Percentiles rank a stretch among this genome's conserved stretches.
These are phyloP conservation scores for Trachymyrmex cornetzi DNA, from an alignment of 1,140 invertebrate genomes.

Conservation along the genomic window DNA sequence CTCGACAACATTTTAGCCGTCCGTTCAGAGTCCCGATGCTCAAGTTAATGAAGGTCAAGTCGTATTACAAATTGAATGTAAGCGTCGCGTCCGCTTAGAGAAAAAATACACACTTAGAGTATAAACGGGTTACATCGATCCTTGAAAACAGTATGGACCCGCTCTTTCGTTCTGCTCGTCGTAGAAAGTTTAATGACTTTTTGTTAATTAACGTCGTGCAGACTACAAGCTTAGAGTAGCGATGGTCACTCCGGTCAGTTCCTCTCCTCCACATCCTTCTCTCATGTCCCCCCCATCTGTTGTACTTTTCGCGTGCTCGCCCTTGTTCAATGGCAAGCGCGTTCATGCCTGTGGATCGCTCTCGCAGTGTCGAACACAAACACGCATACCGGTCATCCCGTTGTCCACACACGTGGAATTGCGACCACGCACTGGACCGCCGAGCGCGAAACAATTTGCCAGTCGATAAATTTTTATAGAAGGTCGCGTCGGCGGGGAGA, in stretches of 20 bases:
- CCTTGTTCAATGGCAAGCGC: constrained; percentile 41
- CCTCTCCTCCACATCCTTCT: background rate
- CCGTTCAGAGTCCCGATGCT: constrained; percentile 39
- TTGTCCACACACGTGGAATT: constrained; percentile 80
- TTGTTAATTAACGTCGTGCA: constrained; percentile 85
- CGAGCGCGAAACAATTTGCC: constrained; percentile 86
- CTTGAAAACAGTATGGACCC: constrained; percentile 68
- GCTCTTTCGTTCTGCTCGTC: constrained; percentile 81
- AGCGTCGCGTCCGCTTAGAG: constrained; percentile 14
- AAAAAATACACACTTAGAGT: constrained; percentile 41
- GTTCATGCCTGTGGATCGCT: constrained; percentile 60
- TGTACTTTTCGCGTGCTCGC: constrained; percentile 36
- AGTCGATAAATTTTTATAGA: constrained; percentile 88
- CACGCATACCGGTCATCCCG: constrained; percentile 68
- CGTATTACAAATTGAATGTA: constrained; percentile 26
- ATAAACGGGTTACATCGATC: constrained; percentile 71
- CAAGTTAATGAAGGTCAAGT: constrained; percentile 48
- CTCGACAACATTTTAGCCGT: constrained; percentile 10
- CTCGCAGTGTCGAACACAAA: constrained; percentile 73
- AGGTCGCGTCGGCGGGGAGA: constrained; percentile 79
- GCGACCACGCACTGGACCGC: constrained; percentile 75
- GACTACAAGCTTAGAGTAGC: constrained; percentile 80
- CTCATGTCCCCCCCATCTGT: background rate
- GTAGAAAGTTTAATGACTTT: constrained; percentile 87
- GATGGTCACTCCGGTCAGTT: constrained; percentile 79